Base-by-base conservation (phyloP, 2,113 vertebrate species). In the Callipepla californica region DNA sequence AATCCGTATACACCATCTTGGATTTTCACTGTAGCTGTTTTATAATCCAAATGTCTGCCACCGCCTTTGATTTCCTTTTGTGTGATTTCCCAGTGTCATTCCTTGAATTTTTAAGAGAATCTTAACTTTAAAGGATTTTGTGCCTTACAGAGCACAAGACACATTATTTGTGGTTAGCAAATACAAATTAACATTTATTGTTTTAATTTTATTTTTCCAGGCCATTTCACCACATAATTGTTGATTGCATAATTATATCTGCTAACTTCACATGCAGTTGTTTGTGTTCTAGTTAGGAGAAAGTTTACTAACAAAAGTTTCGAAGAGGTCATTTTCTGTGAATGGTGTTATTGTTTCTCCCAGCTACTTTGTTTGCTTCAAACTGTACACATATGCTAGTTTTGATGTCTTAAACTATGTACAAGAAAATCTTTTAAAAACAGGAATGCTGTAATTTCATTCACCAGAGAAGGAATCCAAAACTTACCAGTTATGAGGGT, bases 171-270 rank as follows among this genome's bases (percentile, higher is more conserved):
- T 77, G 65, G 62, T 85, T 92, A 89, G 67, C 50, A 94, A 93
- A 93, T 90, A 85, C 70, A 89, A 85, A 86, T 92, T 79, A 92
- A 87, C 74, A 82, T 87, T 82, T 87, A 87, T 89, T 95, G 81
- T 72, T 84, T 93, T 62, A 88, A 90, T 88, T 95, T 93, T 92
- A 67, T 89, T 94, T 96, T 95, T 86, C 85, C 85, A 90, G 65
- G 88, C 65, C 73, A 90, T 96, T 95, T 90, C 85, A 94, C 69
- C 34, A 69, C 53, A 15, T 92, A 95, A 91, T 90, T 93, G 87
- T 78, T 76, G 90, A 94, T 51, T 87, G 72, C 0, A 0, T 89
- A 81, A 87, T 87, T 95, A 51, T 93, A 68, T 89, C 73, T 89
- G 70, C 90, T 74, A 58, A 66, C 51, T 91, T 94, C 80, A 44